These are phyloP conservation scores for Nymphicus hollandicus DNA, from an alignment of 2,113 vertebrate species.

Conservation along the genomic window DNA sequence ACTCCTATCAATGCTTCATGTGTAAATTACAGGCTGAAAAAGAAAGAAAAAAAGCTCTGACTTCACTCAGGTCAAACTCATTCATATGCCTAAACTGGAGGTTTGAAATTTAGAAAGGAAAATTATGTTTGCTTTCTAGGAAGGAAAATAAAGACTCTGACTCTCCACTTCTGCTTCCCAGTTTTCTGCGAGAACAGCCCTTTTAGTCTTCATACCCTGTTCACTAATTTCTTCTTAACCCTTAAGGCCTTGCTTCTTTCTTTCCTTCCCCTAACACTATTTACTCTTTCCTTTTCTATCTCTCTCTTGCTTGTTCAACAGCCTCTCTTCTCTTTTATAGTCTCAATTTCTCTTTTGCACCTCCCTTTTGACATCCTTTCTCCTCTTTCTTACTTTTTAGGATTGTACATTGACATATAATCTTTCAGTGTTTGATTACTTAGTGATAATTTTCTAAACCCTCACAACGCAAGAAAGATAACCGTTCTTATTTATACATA, in stretches of 20 bases:
- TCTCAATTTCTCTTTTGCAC: neutral
- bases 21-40: neutral
- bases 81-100: neutral
- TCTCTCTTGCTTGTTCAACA: neutral
- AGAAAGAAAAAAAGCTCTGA: neutral
- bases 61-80: neutral
- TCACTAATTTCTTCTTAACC: neutral
- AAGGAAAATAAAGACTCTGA: neutral
- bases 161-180: neutral
- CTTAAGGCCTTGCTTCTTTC: neutral
- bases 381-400: neutral
- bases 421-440: neutral
- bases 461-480: neutral
- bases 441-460: neutral
- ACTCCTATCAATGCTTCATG: neutral
- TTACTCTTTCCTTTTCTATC: neutral
- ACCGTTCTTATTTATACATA: neutral
- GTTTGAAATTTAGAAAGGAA: neutral
- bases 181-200: neutral
- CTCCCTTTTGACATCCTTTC: neutral
- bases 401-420: neutral
- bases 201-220: neutral
- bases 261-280: neutral
- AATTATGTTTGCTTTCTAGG: neutral
- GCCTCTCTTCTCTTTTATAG: neutral